phyloP scores from a whole-genome alignment of 2,113 vertebrate genomes.

The Rhizomys pruinosus region DNA sequence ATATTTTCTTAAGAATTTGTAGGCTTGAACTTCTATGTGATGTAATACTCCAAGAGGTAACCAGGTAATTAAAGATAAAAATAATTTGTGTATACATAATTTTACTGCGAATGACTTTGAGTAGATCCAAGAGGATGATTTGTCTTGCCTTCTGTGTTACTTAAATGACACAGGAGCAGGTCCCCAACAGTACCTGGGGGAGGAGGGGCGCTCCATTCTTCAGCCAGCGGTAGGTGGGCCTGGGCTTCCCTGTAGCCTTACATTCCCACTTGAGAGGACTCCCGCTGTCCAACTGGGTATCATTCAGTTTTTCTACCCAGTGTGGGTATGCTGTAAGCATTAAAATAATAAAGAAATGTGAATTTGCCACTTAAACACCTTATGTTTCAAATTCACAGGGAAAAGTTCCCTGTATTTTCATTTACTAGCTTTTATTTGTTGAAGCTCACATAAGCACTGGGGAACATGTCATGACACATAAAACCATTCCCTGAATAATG shows the following conservation, averaged over 20 bases:
- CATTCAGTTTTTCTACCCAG: slow-evolving; percentile 95
- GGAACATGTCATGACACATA: neutral
- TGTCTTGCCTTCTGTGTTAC: neutral
- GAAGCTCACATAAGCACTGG: neutral
- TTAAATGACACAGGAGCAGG: neutral
- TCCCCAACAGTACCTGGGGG: slow-evolving; percentile 89
- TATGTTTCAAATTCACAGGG: neutral
- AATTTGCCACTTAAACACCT: neutral
- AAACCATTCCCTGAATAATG: neutral
- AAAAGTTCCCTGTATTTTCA: neutral
- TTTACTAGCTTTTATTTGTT: neutral
- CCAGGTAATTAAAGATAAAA: neutral
- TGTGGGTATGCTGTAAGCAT: slow-evolving; percentile 92
- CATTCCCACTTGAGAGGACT: slow-evolving; percentile 96
- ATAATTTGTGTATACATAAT: neutral
- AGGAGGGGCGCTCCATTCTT: slow-evolving; percentile 91
- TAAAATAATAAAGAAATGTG: slow-evolving; percentile 11
- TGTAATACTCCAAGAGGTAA: neutral
- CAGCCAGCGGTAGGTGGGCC: slow-evolving; percentile 95
- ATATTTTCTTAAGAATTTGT: neutral
- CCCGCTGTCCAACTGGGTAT: slow-evolving; percentile 96
- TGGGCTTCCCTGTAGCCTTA: slow-evolving; percentile 93
- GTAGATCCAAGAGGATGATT: neutral
- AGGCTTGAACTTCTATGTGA: neutral
- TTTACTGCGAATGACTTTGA: no score